phyloP scores from a whole-genome alignment of 2,113 vertebrate species.

The Cheilinus undulatus region DNA sequence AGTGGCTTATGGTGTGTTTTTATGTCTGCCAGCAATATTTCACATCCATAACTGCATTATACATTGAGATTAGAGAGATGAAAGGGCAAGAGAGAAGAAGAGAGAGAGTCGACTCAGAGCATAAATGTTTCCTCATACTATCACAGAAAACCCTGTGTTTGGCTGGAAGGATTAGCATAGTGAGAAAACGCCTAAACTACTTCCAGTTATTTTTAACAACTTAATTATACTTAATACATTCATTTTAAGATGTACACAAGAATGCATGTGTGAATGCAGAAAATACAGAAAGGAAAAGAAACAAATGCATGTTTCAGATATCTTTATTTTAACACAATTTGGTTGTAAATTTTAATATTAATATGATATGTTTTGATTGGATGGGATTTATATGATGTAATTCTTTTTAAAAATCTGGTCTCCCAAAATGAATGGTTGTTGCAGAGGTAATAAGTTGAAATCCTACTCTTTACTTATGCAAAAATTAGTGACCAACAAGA shows the following conservation, averaged over 20 bases:
- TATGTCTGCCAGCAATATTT: slow-evolving; percentile 53
- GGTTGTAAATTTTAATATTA: too few species aligned
- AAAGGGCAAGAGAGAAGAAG: slow-evolving; percentile 23
- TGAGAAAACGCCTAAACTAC: neutral
- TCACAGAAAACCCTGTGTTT: neutral
- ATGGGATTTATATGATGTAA: too few species aligned
- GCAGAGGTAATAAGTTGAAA: too few species aligned
- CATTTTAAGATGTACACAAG: neutral
- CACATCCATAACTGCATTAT: slow-evolving; percentile 51
- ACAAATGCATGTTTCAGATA: too few species aligned
- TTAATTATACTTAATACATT: neutral
- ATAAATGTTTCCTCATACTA: neutral
- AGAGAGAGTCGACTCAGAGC: slow-evolving; percentile 9
- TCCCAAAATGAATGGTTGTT: too few species aligned
- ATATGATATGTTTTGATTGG: too few species aligned
- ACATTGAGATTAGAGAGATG: slow-evolving; percentile 44
- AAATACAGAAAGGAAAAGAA: too few species aligned
- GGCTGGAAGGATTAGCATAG: neutral
- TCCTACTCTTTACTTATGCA: too few species aligned
- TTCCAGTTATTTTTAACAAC: neutral
- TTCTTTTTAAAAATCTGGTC: too few species aligned
- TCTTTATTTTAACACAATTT: too few species aligned
- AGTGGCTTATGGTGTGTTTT: slow-evolving; percentile 35
- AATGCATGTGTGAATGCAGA: too few species aligned
- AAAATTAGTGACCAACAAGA: too few species aligned